Evolutionary conservation across 2,888 invertebrate species (phyloP).

Genomic region (Drosophila gaucha): DNA sequence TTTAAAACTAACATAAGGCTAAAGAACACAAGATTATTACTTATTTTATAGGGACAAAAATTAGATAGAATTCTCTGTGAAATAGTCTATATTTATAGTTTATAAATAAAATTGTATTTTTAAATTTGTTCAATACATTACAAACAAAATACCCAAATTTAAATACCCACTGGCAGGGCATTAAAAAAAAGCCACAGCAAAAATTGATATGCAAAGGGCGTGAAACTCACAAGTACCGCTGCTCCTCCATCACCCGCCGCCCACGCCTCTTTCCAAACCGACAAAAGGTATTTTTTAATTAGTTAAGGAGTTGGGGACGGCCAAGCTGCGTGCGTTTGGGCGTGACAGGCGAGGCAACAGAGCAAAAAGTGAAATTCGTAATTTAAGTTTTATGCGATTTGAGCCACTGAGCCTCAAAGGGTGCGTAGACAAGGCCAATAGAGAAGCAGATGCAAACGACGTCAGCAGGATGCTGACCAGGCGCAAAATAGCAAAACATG

Average conservation of each 20-base stretch:
- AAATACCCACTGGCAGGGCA: constrained; percentile 1
- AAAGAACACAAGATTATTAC: no score
- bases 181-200: constrained; percentile 31
- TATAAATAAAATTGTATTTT: neutral
- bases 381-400: constrained; percentile 26
- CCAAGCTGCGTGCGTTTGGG: constrained; percentile 40
- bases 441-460: constrained; percentile 54
- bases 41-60: neutral
- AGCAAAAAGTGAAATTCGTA: constrained; percentile 59
- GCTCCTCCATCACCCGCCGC: neutral
- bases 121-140: neutral
- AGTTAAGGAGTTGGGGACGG: constrained; percentile 44
- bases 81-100: neutral
- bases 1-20: no score
- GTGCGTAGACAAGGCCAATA: constrained; percentile 65
- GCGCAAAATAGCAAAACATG: constrained; percentile 50
- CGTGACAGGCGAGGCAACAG: constrained; percentile 42
- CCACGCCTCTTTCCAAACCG: constrained; percentile 3
- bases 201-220: constrained; percentile 72
- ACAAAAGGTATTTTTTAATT: constrained; percentile 55
- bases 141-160: neutral
- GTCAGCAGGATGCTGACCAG: constrained; percentile 68
- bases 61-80: neutral
- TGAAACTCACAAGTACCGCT: constrained; percentile 25
- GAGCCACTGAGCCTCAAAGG: neutral